Evolutionary conservation across 2,888 invertebrate genomes (phyloP), one percentile per base, ranked within the genome.

Genomic region (Aromia moschata): DNA sequence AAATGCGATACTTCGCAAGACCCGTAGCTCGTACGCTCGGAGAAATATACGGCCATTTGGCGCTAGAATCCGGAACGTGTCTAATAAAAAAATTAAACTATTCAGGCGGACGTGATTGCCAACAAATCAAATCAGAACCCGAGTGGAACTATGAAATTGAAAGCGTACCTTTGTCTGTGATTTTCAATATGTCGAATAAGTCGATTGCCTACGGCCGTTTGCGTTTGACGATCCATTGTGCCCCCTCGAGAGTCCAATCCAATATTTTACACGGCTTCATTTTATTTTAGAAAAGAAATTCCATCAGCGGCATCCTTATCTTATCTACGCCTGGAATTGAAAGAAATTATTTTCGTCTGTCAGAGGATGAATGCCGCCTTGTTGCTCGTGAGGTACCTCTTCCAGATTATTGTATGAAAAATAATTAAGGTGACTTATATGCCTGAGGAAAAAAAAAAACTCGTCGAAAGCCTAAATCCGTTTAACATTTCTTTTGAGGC

Each of bases 161-260:
- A 74, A 74, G 71, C 69, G 69, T 70, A 74, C 73, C 73, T 74
- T 73, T 74, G 73, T 74, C 71, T 73, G 73, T 71, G 70, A 73
- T 72, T 72, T 74, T 72, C 73, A 72, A 74, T 73, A 73, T 73
- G 71, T 62, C 64, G 69, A 64, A 59, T 71, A 72, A 74, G 73
- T 71, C 71, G 70, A 73, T 74, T 71, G 72, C 70, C n/a, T 64
- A 65, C 62, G 67, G 70, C 70, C 68, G 71, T 69, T 70, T 69
- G 60, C 59, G 60, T 62, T 67, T 69, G 70, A 71, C 72, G 68
- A 71, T 66, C 72, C 68, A 72, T 73, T 73, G 73, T 74, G 62
- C 60, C 68, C 68, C 65, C 64, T 58, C 54, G 65, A 71, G 64
- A 66, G 65, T 49, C 65, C 72, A 68, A 72, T 73, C 67, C 69